Evolutionary conservation across 2,888 invertebrate genomes (phyloP).

Genomic region (Hololepta plana): DNA sequence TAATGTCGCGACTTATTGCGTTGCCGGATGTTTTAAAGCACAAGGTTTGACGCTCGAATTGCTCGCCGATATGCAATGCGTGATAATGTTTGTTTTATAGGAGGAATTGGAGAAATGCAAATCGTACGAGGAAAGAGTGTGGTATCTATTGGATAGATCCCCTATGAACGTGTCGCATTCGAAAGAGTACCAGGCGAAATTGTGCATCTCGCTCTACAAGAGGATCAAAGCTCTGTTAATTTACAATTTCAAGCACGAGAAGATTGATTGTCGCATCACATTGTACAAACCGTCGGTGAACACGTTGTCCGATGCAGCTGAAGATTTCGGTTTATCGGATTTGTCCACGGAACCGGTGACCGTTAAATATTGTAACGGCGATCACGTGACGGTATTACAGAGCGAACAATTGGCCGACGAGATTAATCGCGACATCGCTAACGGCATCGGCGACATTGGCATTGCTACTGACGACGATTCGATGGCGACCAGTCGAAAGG

Average conservation of each 20-base stretch:
- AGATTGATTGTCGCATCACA: conserved; percentile 35
- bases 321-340: conserved; percentile 45
- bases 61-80: too few species aligned
- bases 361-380: conserved; percentile 49
- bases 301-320: conserved; percentile 32
- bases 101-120: conserved; percentile 1
- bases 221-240: conserved; percentile 38
- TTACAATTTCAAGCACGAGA: conserved; percentile 22
- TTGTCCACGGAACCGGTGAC: conserved; percentile 36
- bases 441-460: conserved; percentile 26
- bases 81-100: conserved; percentile 4
- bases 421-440: too few species aligned
- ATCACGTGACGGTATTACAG: conserved; percentile 50
- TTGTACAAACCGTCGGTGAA: conserved; percentile 45
- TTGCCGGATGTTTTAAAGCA: too few species aligned
- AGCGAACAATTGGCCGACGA: conserved; percentile 40
- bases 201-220: conserved; percentile 30
- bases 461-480: conserved; percentile 14
- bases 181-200: too few species aligned
- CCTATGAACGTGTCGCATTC: too few species aligned
- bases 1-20: conserved; percentile 23
- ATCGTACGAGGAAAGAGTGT: conserved; percentile 5
- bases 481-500: too few species aligned
- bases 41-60: too few species aligned
- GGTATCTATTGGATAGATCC: conserved; percentile 9